Evolutionary conservation across 2,113 vertebrate genomes (phyloP), one percentile per base, ranked within the genome.

Genomic region (zebrafish (Danio rerio)): DNA sequence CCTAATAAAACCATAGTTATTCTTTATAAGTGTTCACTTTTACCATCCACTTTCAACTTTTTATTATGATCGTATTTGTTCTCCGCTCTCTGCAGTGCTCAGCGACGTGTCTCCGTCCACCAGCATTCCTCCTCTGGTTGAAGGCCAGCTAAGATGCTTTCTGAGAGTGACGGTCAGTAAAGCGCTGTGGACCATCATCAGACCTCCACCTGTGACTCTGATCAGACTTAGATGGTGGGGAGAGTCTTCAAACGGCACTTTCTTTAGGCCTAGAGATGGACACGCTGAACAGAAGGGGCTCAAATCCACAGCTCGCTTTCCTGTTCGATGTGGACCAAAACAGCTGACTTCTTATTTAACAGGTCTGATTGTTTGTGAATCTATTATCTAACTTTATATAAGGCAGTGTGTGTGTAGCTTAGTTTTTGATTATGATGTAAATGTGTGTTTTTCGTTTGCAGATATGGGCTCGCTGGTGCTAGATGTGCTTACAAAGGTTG

Each of bases 201-300:
- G 93, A 52, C 95, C 95, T 16, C 93, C 89, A 0, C 58, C 88
- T 15, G 74, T 85, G 31, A 87, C 92, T 2, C 89, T 95, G 7
- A 88, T 98, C 70, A 91, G 96, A 82, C 88, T 99, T 72, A 94
- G 96, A 16, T 98, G 98, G 97, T 98, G 98, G 98, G 98, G 98
- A 0, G 97, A 99, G 82, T 96, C 94, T 0, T 93, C 95, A 0
- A 87, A 93, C 0, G 97, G 97, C 13, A 98, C 96, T 0, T 63
- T 95, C 18, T 94, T 99, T 73, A 92, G 90, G 58, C 96, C 96
- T 7, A 89, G 89, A 78, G 94, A 96, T 88, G 88, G 92, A 13
- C 92, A 94, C 49, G 31, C 83, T 6, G 93, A 94, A 16, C 96
- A 93, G 20, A 94, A 92, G 75, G 86, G 85, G 9, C 87, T 95